Percentiles rank a stretch among this genome's conserved stretches.
These are phyloP conservation scores for Agrotis segetum DNA, from an alignment of 2,888 invertebrate species.

Conservation along the genomic window DNA sequence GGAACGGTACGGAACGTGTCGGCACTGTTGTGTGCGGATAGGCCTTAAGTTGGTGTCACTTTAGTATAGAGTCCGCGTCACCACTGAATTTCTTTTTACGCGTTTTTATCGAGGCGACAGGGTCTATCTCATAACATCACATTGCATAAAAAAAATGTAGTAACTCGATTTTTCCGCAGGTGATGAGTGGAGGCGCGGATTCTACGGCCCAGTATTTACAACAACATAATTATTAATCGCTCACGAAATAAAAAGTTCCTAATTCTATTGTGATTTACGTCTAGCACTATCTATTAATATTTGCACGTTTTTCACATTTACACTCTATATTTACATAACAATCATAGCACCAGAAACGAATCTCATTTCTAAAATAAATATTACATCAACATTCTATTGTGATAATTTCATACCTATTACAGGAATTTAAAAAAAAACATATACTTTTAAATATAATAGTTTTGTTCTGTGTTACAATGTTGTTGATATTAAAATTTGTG, in stretches of 20 bases:
- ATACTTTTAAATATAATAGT: neutral
- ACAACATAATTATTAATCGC: conserved; percentile 25
- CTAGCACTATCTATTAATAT: conserved; percentile 29
- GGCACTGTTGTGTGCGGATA: no score
- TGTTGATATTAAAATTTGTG: no score
- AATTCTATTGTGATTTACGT: conserved; percentile 34
- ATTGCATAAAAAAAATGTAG: no score
- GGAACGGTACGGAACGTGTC: no score
- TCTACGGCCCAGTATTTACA: no score
- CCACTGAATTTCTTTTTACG: no score
- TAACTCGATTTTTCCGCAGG: no score
- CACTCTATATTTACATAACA: conserved; percentile 28
- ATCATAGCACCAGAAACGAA: conserved; percentile 55
- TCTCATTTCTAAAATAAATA: conserved; percentile 19
- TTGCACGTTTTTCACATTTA: conserved; percentile 37
- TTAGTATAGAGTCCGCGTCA: no score
- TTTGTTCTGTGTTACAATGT: neutral
- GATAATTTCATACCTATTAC: neutral
- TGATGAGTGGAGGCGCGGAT: no score
- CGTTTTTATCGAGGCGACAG: no score
- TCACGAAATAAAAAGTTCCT: conserved; percentile 31
- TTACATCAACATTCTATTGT: conserved; percentile 7
- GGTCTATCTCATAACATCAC: no score
- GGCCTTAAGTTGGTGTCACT: no score
- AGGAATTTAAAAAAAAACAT: neutral